phyloP scores from a whole-genome alignment of 2,113 vertebrate species.

The Cyrtonyx montezumae region DNA sequence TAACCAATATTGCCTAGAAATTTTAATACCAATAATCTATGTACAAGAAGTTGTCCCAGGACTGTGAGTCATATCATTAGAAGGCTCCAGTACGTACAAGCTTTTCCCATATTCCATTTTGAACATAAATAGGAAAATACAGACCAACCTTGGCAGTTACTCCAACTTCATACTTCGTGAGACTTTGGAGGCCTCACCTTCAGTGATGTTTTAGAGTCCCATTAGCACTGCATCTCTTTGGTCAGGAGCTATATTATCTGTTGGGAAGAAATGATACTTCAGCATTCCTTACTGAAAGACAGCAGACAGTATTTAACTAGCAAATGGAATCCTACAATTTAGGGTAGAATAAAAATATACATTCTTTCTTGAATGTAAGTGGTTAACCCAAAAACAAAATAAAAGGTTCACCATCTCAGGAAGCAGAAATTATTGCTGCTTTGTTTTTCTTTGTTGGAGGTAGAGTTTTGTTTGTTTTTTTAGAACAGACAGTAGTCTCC shows the following conservation, averaged over 20 bases:
- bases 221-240: fast-evolving
- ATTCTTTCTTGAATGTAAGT: not conserved
- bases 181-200: not conserved
- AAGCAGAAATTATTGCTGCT: not conserved
- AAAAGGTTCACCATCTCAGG: not conserved
- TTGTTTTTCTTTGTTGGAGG: not conserved
- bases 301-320: not conserved
- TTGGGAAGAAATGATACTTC: not conserved
- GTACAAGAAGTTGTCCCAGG: not conserved
- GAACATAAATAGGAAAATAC: not conserved
- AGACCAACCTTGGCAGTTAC: not conserved
- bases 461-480: not conserved
- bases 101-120: not conserved
- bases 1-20: not conserved
- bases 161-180: not conserved
- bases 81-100: not conserved
- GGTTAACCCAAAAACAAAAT: not conserved
- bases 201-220: not conserved
- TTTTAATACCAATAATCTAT: not conserved
- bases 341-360: not conserved
- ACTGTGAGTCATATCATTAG: not conserved
- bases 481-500: not conserved
- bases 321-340: not conserved
- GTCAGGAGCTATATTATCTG: not conserved
- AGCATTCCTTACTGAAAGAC: not conserved